Base-by-base conservation (phyloP, 2,888 invertebrate species). In the Brenthis hecate region DNA sequence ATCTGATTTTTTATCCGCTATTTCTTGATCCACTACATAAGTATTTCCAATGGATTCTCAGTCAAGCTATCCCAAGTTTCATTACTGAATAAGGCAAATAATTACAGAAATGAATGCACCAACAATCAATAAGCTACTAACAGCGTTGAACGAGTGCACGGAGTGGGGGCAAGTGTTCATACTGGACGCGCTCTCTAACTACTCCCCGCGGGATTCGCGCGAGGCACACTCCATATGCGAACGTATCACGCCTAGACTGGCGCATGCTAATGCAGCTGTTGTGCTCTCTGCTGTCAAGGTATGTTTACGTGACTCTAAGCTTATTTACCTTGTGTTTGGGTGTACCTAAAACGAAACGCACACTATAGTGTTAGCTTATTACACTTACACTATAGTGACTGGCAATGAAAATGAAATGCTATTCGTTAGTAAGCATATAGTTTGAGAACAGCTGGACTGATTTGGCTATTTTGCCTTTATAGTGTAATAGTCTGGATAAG, bases 111-210 rank as follows among this genome's bases (percentile, higher is more conserved):
- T 99, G 96, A 99, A 99, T 89, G 97, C 98, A 6, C 98, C 97
- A 63, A 99, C 99, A 0, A 99, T 99, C 76, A 99, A 99, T 92
- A 99, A 99, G 88, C 94, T 99, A 14, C 92, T 99, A 70, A 99
- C 99, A 0, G 99, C 99, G 8, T 94, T 99, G 58, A 99, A 99
- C 87, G 99, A 99, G 88, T 99, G 99, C 87, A 99, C 99, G 3
- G 99, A 99, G 88, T 98, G 98, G 98, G 98, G 98, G 0, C 99
- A 99, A 89, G 99, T 99, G 69, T 99, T 99, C 91, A 99, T 99
- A 77, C 93, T 99, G 78, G 99, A 99, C 89, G 98, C 99, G 0
- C 92, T 99, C 72, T 98, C 99, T 23, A 99, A 99, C 94, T 99
- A 99, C 91, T 96, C 96, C 58, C 99, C 99, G 0, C 96, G 98